Evolutionary conservation across 2,797 vertebrate species (phyloP).

Genomic region (Anisognathus igniventris): DNA sequence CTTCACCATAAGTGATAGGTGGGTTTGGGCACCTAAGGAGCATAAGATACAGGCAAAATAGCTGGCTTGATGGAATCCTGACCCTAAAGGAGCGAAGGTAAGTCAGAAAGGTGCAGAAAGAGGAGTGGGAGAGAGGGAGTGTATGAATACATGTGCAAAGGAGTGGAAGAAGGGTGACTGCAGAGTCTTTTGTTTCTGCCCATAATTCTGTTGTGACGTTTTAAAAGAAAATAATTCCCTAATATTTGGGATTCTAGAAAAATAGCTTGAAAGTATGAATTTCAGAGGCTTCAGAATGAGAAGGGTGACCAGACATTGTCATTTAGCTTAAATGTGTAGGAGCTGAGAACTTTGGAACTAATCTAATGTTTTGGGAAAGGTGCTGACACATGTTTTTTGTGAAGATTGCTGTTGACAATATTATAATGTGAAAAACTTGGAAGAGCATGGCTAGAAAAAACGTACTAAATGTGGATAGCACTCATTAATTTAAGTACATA

Average conservation of each 20-base stretch:
- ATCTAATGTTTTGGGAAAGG: neutral
- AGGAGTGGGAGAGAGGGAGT: neutral
- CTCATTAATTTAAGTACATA: neutral
- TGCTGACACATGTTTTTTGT: neutral
- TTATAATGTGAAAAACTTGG: neutral
- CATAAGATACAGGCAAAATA: neutral
- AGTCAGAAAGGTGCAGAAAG: neutral
- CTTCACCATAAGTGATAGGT: accelerated
- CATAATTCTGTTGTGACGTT: neutral
- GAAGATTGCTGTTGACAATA: neutral
- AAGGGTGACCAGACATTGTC: neutral
- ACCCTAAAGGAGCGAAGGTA: neutral
- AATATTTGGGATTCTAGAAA: neutral
- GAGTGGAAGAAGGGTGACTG: neutral
- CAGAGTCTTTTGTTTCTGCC: neutral
- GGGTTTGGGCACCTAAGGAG: neutral
- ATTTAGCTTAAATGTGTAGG: neutral
- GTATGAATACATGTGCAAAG: neutral
- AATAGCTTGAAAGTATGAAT: neutral
- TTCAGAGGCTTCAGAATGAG: neutral
- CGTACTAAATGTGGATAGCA: neutral
- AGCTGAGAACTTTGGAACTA: neutral
- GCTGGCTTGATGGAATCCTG: neutral
- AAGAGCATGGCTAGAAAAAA: neutral
- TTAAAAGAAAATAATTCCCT: neutral